Evolutionary conservation across 1,140 invertebrate genomes (phyloP), one percentile per base, ranked within the genome.

Genomic region (Drosophila guanche): DNA sequence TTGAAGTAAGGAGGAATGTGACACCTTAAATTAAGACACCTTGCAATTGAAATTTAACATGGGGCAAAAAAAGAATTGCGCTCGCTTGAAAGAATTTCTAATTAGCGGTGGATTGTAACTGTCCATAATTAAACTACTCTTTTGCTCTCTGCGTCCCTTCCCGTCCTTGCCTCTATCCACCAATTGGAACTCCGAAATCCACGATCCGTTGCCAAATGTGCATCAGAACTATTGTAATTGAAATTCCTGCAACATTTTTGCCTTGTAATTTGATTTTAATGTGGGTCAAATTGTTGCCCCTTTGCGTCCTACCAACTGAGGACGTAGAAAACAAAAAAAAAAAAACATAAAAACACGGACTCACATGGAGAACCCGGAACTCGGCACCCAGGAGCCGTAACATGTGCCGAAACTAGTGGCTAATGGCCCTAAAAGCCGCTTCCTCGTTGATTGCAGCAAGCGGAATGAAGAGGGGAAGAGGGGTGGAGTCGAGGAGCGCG

Each of bases 191-290:
- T 63, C 47, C 7, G 12, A 8, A 63, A 46, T 46, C 27, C 60
- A 16, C 23, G 37, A 43, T 43, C 37, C 47, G 43, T 14, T 10
- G 27, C 33, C 62, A 62, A 65, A 67, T 73, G 68, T 62, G 60
- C 60, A 16, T 22, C 57, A 41, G 57, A 58, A 53, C 61, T 67
- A 78, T 78, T 79, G 76, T 78, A 78, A 78, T 79, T 79, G 76
- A 78, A 78, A 78, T 78, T 78, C 76, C 76, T 50, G 56, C 47
- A 50, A 54, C 52, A 78, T 79, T 78, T 79, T 79, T 55, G 52
- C 61, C 61, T 60, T 43, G 76, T 78, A 78, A 78, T 78, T 78
- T 79, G 76, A 79, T 78, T 78, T 79, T 78, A 78, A 79, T 78
- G 69, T 68, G 40, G 48, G 60, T 55, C 45, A 47, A 59, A 66